These are phyloP conservation scores for Manis javanica DNA, from an alignment of 2,797 vertebrate genomes.

Conservation along the genomic window DNA sequence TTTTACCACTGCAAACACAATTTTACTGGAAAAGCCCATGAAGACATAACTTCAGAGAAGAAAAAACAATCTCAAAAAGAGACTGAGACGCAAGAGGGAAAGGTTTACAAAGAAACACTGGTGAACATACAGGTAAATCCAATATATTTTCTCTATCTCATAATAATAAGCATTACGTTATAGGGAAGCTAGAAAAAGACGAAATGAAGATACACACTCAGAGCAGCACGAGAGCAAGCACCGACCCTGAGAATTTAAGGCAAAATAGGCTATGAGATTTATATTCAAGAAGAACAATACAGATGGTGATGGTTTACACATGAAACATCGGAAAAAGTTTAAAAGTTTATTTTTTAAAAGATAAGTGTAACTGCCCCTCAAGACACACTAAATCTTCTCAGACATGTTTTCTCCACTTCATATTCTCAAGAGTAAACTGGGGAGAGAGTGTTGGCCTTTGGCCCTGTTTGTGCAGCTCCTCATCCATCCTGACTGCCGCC, in stretches of 20 bases:
- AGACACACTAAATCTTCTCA: background rate
- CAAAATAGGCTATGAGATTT: background rate
- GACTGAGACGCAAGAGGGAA: background rate
- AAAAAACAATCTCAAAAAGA: background rate
- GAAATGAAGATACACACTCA: background rate
- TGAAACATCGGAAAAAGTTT: background rate
- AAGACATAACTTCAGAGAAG: background rate
- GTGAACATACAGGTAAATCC: background rate
- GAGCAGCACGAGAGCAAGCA: accelerated
- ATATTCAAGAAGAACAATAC: background rate
- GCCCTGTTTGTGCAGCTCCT: background rate
- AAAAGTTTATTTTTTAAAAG: background rate
- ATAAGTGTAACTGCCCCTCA: background rate
- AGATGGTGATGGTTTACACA: background rate
- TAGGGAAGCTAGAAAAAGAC: background rate
- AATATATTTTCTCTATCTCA: background rate
- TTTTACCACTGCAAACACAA: background rate
- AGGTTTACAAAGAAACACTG: background rate
- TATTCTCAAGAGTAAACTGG: background rate
- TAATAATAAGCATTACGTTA: background rate
- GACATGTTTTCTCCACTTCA: background rate
- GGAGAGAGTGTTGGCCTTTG: background rate
- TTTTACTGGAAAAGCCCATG: background rate
- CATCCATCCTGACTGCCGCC: background rate
- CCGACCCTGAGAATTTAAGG: background rate